Conservation (phyloP, 2,113 vertebrate species). For the Notechis scutatus region DNA sequence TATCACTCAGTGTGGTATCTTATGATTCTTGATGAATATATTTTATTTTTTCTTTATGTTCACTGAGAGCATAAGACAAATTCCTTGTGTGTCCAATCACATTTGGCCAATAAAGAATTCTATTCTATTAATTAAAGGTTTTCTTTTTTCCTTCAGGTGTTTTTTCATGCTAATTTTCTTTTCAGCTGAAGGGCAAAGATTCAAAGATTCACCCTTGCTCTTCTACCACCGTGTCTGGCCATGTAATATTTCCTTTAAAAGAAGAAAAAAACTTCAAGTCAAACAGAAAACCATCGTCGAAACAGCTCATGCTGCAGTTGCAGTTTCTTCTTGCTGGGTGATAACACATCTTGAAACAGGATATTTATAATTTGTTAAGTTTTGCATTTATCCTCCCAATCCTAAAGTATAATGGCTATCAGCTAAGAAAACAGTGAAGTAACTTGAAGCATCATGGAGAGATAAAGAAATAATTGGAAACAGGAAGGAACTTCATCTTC, state of each 20-base stretch:
- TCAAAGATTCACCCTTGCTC: constrained; percentile 45
- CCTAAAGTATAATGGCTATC: constrained; percentile 42
- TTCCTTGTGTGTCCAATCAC: too few relatives aligned
- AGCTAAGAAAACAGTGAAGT: constrained; percentile 51
- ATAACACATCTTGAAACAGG: constrained; percentile 55
- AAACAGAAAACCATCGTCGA: not conserved
- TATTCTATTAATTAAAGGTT: constrained; percentile 25
- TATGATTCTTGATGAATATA: too few relatives aligned
- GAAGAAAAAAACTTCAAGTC: not conserved
- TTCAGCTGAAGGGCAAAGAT: constrained; percentile 50
- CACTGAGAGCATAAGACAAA: too few relatives aligned
- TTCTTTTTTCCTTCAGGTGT: constrained; percentile 50
- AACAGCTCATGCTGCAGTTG: constrained; percentile 37
- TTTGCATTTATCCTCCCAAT: constrained; percentile 53
- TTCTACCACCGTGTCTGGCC: constrained; percentile 18
- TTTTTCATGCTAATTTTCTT: constrained; percentile 49
- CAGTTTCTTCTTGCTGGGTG: constrained; percentile 37
- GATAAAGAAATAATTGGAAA: constrained; percentile 54
- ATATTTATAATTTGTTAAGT: constrained; percentile 56
- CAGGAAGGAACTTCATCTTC: constrained; percentile 29
- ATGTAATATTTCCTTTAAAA: constrained; percentile 26
- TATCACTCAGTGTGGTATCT: too few relatives aligned
- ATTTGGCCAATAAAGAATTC: too few relatives aligned
- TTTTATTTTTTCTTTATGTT: too few relatives aligned
- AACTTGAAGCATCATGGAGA: constrained; percentile 40